Conservation (phyloP, 2,888 invertebrate species). For the Scaptodrosophila latifasciaeformis region DNA sequence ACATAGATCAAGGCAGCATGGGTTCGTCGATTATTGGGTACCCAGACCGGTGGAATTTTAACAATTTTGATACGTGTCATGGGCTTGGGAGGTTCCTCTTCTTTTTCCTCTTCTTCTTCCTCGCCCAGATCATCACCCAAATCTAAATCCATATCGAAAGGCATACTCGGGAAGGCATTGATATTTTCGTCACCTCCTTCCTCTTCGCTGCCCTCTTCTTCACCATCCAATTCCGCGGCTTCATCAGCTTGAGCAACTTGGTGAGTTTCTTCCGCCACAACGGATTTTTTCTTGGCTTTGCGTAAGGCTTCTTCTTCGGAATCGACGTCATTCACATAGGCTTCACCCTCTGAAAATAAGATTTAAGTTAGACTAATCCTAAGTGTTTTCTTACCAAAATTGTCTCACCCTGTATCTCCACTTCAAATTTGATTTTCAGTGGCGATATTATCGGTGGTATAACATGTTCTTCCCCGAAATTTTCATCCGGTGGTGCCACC, state of each 20-base stretch:
- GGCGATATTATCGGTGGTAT: constrained; percentile 64
- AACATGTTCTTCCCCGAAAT: constrained; percentile 43
- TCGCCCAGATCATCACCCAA: constrained; percentile 24
- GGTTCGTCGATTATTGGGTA: constrained; percentile 77
- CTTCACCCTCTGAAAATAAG: constrained; percentile 47
- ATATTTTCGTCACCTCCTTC: constrained; percentile 50
- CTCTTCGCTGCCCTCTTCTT: constrained; percentile 51
- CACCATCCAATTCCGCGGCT: constrained; percentile 28
- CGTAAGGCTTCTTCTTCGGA: constrained; percentile 38
- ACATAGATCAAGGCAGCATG: constrained; percentile 78
- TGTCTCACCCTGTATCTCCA: constrained; percentile 53
- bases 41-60: constrained; percentile 77
- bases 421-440: constrained; percentile 58
- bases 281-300: constrained; percentile 15
- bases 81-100: constrained; percentile 37
- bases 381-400: not conserved
- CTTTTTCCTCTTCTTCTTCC: constrained; percentile 38
- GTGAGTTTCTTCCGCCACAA: not conserved
- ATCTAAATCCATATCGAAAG: constrained; percentile 42
- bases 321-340: constrained; percentile 50
- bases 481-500: constrained; percentile 52
- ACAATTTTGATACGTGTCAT: constrained; percentile 55
- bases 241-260: constrained; percentile 23
- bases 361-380: not conserved
- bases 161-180: constrained; percentile 28